These are phyloP conservation scores for Gobionotothen gibberifrons DNA, from an alignment of 2,797 vertebrate species.

Conservation along the genomic window DNA sequence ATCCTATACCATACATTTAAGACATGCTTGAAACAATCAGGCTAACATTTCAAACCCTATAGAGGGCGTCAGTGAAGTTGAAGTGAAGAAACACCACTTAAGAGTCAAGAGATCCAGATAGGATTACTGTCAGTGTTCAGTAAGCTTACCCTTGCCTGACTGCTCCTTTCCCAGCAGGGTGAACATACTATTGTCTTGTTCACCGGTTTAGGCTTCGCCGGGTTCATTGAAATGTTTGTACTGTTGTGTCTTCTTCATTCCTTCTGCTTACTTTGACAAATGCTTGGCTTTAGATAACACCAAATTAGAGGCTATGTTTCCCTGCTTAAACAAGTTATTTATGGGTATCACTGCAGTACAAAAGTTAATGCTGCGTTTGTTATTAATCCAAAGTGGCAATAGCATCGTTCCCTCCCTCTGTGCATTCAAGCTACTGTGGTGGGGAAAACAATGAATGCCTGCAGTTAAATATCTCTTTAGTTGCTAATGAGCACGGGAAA, in stretches of 20 bases:
- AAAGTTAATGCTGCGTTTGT: conserved; percentile 17
- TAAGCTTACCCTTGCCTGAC: conserved; percentile 31
- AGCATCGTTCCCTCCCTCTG: conserved; percentile 23
- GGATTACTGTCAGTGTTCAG: conserved; percentile 52
- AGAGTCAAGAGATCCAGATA: conserved; percentile 35
- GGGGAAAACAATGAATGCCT: conserved; percentile 29
- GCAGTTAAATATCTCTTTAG: conserved; percentile 31
- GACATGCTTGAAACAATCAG: background rate
- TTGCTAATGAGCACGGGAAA: conserved; percentile 21
- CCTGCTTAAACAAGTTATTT: conserved; percentile 37
- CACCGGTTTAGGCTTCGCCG: conserved; percentile 44
- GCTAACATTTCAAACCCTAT: conserved; percentile 2
- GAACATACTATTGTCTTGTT: conserved; percentile 36
- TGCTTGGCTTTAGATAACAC: conserved; percentile 5
- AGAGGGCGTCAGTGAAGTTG: conserved; percentile 7
- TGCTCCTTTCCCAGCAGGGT: conserved; percentile 53
- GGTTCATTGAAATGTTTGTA: conserved; percentile 38
- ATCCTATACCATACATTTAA: background rate
- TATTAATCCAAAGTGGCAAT: conserved; percentile 35
- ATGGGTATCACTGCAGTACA: background rate
- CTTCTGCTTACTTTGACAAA: conserved; percentile 27
- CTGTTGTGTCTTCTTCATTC: conserved; percentile 24
- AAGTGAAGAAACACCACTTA: conserved; percentile 25
- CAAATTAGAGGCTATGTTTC: conserved; percentile 17
- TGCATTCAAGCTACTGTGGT: conserved; percentile 23